These are phyloP conservation scores for Echinarachnius parma DNA, from an alignment of 53 echinoderm and acorn worm species.

Conservation along the genomic window DNA sequence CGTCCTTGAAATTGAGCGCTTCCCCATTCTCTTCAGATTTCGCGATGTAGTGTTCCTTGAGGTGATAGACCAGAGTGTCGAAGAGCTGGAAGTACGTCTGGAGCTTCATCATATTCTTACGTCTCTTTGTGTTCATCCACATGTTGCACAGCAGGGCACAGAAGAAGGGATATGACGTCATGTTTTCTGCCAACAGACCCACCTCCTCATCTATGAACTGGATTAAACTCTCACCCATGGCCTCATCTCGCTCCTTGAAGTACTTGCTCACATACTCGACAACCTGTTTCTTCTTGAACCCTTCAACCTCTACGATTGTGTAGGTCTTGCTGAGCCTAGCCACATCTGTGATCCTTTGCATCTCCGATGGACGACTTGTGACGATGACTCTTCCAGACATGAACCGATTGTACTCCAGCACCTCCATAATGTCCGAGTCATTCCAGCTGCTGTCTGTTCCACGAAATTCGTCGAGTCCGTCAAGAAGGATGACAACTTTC, in stretches of 20 bases:
- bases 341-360: background rate
- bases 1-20: background rate
- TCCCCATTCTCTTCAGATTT: background rate
- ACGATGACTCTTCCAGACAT: conserved; percentile 10
- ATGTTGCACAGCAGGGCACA: conserved; percentile 6
- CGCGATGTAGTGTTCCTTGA: conserved; percentile 6
- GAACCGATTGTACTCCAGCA: background rate
- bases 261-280: conserved; percentile 1
- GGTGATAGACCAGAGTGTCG: conserved; percentile 3
- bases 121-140: conserved; percentile 10
- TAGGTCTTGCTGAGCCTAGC: conserved; percentile 1
- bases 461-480: conserved; percentile 7
- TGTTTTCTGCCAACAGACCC: background rate
- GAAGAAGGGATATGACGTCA: background rate
- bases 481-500: background rate
- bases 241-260: background rate
- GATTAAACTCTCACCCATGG: background rate
- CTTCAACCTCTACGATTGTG: background rate
- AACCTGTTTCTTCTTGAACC: conserved; percentile 3
- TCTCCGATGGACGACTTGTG: conserved; percentile 9
- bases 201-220: background rate
- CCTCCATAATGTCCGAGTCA: background rate
- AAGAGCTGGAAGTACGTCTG: conserved; percentile 15
- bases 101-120: background rate
- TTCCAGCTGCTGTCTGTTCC: background rate